Percentiles rank a stretch among this genome's conserved stretches.
Evolutionary conservation across 2,888 invertebrate genomes (phyloP).

Genomic region (Rhagium mordax): DNA sequence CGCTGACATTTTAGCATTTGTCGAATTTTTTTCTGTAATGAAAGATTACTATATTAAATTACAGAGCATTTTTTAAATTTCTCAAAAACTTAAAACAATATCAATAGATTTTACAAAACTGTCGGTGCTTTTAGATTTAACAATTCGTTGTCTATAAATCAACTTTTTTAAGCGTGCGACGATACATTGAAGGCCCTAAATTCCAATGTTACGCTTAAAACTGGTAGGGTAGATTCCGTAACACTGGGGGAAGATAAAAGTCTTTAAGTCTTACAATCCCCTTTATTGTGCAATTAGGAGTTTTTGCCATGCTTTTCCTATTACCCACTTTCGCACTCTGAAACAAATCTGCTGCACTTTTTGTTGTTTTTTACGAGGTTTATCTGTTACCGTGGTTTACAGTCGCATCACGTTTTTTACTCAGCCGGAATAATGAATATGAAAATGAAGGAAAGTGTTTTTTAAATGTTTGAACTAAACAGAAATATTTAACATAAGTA

Average conservation of each 20-base stretch:
- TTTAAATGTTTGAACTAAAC: no score
- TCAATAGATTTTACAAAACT: background rate
- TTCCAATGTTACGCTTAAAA: conserved; percentile 17
- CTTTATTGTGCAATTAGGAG: conserved; percentile 31
- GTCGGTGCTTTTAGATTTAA: background rate
- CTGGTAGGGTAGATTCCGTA: conserved; percentile 19
- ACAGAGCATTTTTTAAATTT: background rate
- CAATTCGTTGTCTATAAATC: conserved; percentile 10
- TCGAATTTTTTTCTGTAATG: no score
- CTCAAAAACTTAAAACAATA: background rate
- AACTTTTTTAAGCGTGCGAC: conserved; percentile 15
- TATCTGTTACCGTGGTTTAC: background rate
- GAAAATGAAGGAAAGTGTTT: background rate
- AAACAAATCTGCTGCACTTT: conserved; percentile 17
- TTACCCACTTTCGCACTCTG: conserved; percentile 14
- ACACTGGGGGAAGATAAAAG: conserved; percentile 23
- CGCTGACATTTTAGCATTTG: no score
- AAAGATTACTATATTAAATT: background rate
- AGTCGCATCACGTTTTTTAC: background rate
- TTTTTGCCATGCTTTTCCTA: conserved; percentile 17
- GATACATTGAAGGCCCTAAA: conserved; percentile 23
- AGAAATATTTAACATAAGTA: no score
- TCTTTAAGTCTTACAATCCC: conserved; percentile 21
- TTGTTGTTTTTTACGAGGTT: background rate
- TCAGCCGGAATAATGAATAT: background rate